These are phyloP conservation scores for Clarias magur DNA, from an alignment of 2,113 vertebrate genomes.

Conservation along the genomic window DNA sequence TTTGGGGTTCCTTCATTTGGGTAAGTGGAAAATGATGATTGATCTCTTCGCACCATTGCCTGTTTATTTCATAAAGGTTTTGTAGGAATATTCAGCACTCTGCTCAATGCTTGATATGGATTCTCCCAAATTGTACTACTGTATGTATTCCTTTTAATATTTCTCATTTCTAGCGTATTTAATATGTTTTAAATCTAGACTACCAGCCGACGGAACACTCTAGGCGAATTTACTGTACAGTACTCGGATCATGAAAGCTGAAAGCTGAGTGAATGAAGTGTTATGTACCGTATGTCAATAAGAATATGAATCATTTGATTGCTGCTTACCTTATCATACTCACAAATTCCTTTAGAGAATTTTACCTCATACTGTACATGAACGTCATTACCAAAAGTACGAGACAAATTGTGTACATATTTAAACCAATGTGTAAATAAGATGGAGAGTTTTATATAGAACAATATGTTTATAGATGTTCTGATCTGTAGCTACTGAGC, in stretches of 20 bases:
- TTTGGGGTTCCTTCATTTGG: background rate
- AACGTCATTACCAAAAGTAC: background rate
- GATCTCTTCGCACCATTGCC: background rate
- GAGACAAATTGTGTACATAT: constrained; percentile 56
- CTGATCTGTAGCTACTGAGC: constrained; percentile 15
- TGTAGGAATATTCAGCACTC: background rate
- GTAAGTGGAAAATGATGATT: background rate
- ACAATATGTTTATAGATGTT: constrained; percentile 45
- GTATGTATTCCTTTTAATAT: background rate
- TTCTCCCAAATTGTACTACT: background rate
- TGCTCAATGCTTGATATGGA: background rate
- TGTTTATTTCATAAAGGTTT: background rate
- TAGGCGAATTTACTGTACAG: background rate
- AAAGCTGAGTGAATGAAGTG: background rate
- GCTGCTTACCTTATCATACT: background rate
- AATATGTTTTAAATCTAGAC: background rate
- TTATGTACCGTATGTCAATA: background rate
- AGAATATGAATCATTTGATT: background rate
- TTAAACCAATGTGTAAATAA: constrained; percentile 57
- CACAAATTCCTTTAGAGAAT: background rate
- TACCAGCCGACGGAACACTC: background rate
- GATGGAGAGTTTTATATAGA: constrained; percentile 58
- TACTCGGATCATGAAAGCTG: background rate
- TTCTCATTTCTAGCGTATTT: background rate
- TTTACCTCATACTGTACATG: background rate